Evolutionary conservation across 2,113 vertebrate genomes (phyloP).

Genomic region (Chloroceryle aenea): DNA sequence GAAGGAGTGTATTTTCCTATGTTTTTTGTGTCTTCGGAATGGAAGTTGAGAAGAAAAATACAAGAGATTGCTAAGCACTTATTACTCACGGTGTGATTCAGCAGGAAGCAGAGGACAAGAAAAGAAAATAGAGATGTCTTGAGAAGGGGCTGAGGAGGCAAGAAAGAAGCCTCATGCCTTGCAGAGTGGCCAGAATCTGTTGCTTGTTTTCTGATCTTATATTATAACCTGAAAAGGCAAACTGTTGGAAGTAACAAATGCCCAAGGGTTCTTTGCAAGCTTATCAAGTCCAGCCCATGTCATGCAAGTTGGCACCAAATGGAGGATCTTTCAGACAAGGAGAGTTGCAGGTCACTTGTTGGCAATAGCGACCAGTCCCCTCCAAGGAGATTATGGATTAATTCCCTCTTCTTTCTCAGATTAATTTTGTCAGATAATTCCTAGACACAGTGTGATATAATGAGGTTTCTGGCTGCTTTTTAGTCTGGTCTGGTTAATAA

Average conservation of each 20-base stretch:
- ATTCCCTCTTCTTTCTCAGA: not conserved
- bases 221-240: not conserved
- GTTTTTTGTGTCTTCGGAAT: not conserved
- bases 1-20: not conserved
- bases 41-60: not conserved
- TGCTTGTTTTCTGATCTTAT: not conserved
- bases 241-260: not conserved
- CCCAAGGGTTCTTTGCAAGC: not conserved
- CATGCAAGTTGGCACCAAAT: not conserved
- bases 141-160: not conserved
- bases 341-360: not conserved
- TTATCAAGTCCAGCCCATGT: not conserved
- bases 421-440: not conserved
- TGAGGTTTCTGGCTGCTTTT: not conserved
- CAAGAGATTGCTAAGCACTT: not conserved
- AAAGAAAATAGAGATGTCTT: not conserved
- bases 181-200: not conserved
- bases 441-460: rapidly evolving
- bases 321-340: not conserved
- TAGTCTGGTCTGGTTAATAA: not conserved
- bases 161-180: not conserved
- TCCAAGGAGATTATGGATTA: not conserved
- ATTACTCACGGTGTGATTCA: not conserved
- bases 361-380: not conserved
- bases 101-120: not conserved